Conservation (phyloP, 2,113 vertebrate species). For the Alectura lathami region DNA sequence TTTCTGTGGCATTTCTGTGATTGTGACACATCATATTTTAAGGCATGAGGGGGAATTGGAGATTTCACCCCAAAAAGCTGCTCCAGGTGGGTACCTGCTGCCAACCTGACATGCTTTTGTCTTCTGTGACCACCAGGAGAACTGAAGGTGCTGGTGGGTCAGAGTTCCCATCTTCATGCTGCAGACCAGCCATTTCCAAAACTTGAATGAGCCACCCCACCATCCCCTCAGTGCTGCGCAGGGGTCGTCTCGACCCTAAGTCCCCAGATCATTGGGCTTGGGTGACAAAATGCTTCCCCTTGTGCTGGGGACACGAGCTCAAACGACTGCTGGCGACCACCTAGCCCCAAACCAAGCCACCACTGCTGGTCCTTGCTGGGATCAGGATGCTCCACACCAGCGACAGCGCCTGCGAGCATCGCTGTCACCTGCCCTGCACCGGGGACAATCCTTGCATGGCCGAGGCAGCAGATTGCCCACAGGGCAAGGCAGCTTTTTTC, state of each 20-base stretch:
- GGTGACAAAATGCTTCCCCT: background rate
- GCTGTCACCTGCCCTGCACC: background rate
- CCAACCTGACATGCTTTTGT: background rate
- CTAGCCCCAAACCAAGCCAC: background rate
- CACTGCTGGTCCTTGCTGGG: background rate
- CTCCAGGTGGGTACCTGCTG: background rate
- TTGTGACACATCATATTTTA: background rate
- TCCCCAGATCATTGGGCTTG: background rate
- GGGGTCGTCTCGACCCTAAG: rapidly evolving
- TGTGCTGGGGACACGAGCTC: background rate
- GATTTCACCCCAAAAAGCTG: background rate
- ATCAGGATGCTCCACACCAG: no score
- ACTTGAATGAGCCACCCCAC: background rate
- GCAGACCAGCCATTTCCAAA: background rate
- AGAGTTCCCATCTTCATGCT: background rate
- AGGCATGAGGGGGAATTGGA: background rate
- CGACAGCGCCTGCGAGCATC: background rate
- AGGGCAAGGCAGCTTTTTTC: rapidly evolving
- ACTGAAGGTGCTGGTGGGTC: background rate
- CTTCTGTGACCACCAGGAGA: background rate
- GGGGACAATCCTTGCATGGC: no score
- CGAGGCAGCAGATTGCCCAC: no score
- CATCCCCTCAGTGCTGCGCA: background rate
- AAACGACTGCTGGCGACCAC: background rate
- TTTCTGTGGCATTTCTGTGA: no score